A percentile compares a stretch with the other conserved stretches of the same genome.
phyloP scores from a whole-genome alignment of 2,113 vertebrate species.

The Leptobrachium ailaonicum region DNA sequence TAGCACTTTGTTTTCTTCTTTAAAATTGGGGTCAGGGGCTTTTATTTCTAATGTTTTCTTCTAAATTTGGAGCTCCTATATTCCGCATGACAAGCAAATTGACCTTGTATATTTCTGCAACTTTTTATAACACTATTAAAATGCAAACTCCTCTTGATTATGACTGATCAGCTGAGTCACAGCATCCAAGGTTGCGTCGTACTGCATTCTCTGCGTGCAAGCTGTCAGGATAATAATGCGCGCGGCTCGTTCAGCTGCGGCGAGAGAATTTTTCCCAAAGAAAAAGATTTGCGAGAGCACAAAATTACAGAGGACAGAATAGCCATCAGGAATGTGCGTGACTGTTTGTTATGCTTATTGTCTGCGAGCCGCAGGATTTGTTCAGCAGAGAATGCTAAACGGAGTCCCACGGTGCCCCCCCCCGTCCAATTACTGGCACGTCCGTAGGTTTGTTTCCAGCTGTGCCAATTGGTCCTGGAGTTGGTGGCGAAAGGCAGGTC shows the following conservation, averaged over 20 bases:
- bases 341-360: conserved; percentile 25
- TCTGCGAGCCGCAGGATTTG: conserved; percentile 24
- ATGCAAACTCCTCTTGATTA: not conserved
- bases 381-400: conserved; percentile 5
- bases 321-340: conserved; percentile 35
- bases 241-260: not conserved
- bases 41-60: too few relatives aligned
- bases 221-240: not conserved
- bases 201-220: not conserved
- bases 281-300: conserved; percentile 11
- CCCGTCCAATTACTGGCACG: conserved; percentile 33
- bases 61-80: not conserved
- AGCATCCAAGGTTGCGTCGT: not conserved
- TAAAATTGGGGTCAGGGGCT: too few relatives aligned
- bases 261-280: not conserved
- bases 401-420: conserved; percentile 7
- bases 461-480: conserved; percentile 24
- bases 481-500: conserved; percentile 18
- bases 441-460: conserved; percentile 33
- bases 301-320: conserved; percentile 28
- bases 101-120: not conserved
- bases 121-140: not conserved
- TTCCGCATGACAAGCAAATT: not conserved
- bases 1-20: too few relatives aligned
- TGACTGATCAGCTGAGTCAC: conserved; percentile 12